A percentile compares a stretch with the other conserved stretches of the same genome.
These are phyloP conservation scores for Brachionus manjavacas DNA, from an alignment of 1,140 invertebrate genomes.

Conservation along the genomic window DNA sequence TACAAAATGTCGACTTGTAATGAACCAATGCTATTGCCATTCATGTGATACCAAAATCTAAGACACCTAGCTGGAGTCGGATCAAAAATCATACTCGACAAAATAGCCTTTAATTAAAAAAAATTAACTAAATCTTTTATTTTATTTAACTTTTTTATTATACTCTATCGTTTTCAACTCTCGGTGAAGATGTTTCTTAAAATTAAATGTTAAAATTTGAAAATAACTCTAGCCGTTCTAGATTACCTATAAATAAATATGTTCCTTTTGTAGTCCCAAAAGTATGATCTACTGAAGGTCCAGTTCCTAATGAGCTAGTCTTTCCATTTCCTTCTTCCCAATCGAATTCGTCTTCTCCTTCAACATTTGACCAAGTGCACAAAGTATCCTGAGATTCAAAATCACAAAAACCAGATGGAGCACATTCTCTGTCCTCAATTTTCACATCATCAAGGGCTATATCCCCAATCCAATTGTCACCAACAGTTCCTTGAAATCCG, in stretches of 20 bases:
- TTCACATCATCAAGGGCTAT: slow-evolving; percentile 38
- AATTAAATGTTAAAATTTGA: slow-evolving; percentile 36
- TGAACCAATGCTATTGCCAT: slow-evolving; percentile 48
- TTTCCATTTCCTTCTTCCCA: slow-evolving; percentile 47
- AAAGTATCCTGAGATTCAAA: slow-evolving; percentile 53
- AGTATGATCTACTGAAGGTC: slow-evolving; percentile 64
- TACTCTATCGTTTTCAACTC: slow-evolving; percentile 47
- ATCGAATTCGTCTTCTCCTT: slow-evolving; percentile 49
- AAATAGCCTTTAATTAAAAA: slow-evolving; percentile 46
- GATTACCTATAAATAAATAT: slow-evolving; percentile 47
- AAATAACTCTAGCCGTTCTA: neutral
- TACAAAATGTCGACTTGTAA: slow-evolving; percentile 47
- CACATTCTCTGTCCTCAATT: slow-evolving; percentile 11
- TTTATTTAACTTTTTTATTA: neutral
- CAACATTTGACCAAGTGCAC: slow-evolving; percentile 56
- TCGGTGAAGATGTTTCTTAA: slow-evolving; percentile 42
- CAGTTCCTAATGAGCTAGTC: slow-evolving; percentile 47
- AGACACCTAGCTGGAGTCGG: neutral
- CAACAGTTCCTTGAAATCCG: neutral
- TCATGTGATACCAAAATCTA: slow-evolving; percentile 51
- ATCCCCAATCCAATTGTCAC: neutral
- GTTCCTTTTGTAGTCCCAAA: slow-evolving; percentile 49
- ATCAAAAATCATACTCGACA: slow-evolving; percentile 49
- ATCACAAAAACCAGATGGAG: slow-evolving; percentile 11
- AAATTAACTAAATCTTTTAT: neutral